A percentile compares a stretch with the other conserved stretches of the same genome.
These are phyloP conservation scores for Atethmia centrago DNA, from an alignment of 2,888 invertebrate genomes.

Conservation along the genomic window DNA sequence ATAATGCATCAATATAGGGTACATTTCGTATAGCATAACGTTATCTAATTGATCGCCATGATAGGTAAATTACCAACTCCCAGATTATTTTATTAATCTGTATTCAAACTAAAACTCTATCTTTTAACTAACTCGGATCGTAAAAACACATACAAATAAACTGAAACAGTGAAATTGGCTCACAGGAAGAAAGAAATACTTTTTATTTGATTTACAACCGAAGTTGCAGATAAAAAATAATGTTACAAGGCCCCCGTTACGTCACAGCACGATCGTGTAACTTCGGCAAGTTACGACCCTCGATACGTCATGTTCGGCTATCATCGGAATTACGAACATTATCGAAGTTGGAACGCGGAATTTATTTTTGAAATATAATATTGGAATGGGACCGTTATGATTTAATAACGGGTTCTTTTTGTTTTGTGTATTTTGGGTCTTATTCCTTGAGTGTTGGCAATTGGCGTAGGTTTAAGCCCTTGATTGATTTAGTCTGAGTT, in stretches of 20 bases:
- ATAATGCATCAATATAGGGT: background rate
- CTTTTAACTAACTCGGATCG: background rate
- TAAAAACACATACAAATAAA: constrained; percentile 25
- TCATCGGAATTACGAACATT: constrained; percentile 62
- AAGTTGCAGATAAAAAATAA: constrained; percentile 55
- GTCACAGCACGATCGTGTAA: constrained; percentile 54
- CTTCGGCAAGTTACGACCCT: constrained; percentile 53
- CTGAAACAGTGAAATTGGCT: constrained; percentile 36
- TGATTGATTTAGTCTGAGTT: constrained; percentile 40
- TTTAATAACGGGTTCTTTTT: constrained; percentile 45
- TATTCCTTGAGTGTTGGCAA: constrained; percentile 31
- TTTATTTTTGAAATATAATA: constrained; percentile 62
- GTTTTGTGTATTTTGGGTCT: constrained; percentile 43
- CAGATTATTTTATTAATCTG: background rate
- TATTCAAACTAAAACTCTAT: constrained; percentile 6
- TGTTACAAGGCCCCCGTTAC: constrained; percentile 49
- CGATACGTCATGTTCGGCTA: constrained; percentile 62
- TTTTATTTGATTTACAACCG: constrained; percentile 57
- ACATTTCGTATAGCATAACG: background rate
- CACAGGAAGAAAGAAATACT: constrained; percentile 49
- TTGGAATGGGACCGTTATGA: constrained; percentile 49
- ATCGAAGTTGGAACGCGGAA: constrained; percentile 54
- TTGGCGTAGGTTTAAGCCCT: background rate
- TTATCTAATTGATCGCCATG: too few species aligned
- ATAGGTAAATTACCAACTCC: background rate